phyloP scores from a whole-genome alignment of 2,797 vertebrate species.

The Intellagama lesueurii region DNA sequence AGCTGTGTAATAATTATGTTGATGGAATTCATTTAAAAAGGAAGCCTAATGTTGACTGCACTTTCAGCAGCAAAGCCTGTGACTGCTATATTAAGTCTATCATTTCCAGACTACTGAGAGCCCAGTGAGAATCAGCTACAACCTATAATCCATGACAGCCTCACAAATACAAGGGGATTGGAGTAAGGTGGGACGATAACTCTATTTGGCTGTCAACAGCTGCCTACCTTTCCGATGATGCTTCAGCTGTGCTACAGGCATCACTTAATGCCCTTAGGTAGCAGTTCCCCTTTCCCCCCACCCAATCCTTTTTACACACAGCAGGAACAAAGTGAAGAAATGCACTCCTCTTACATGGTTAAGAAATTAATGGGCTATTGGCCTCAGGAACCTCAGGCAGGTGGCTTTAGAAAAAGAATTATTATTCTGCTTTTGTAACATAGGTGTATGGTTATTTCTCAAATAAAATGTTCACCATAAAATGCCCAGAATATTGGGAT shows the following conservation, averaged over 20 bases:
- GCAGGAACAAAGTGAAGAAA: not conserved
- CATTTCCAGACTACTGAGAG: not conserved
- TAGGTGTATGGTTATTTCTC: not conserved
- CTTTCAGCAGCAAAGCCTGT: not conserved
- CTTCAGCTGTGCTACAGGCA: not conserved
- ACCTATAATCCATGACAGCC: not conserved
- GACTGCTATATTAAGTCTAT: not conserved
- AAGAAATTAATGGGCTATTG: not conserved
- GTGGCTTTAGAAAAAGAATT: not conserved
- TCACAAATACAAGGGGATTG: not conserved
- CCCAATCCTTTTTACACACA: not conserved
- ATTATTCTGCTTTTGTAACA: not conserved
- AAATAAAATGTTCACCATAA: not conserved
- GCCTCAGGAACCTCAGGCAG: not conserved
- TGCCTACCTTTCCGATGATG: not conserved
- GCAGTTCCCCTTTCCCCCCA: not conserved
- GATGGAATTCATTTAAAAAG: not conserved
- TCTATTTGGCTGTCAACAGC: accelerated
- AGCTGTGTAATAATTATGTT: not conserved
- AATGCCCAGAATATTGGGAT: not conserved
- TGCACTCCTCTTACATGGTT: not conserved
- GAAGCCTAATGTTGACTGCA: accelerated
- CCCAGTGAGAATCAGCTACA: accelerated
- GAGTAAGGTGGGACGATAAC: not conserved
- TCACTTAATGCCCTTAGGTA: not conserved